A percentile compares a stretch with the other conserved stretches of the same genome.
phyloP scores from a whole-genome alignment of 37 sponge, comb jelly and placozoan species.

The Axinella damicornis region DNA sequence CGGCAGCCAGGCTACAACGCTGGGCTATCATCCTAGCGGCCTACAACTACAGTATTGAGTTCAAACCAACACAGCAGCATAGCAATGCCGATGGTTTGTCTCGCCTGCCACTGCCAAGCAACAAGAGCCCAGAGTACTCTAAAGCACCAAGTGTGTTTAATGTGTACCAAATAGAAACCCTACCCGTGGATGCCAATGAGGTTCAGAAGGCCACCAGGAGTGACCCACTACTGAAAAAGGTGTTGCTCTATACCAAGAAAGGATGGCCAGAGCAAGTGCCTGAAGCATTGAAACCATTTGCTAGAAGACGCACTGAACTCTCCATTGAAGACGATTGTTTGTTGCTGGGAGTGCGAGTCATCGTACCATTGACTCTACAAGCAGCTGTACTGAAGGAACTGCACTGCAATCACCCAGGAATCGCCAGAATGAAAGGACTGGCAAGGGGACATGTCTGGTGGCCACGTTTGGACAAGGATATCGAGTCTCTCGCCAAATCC shows the following conservation, averaged over 20 bases:
- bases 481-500: neutral
- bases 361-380: constrained; percentile 5
- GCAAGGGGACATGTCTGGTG: constrained; percentile 47
- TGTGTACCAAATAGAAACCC: neutral
- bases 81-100: constrained; percentile 49
- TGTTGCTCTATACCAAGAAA: neutral
- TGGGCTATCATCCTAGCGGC: constrained; percentile 28
- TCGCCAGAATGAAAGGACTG: constrained; percentile 19
- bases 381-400: neutral
- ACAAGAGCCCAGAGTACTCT: neutral
- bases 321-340: constrained; percentile 11
- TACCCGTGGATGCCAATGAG: neutral
- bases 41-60: constrained; percentile 19
- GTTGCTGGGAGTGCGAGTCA: constrained; percentile 20
- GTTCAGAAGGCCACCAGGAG: constrained; percentile 20
- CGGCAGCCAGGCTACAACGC: constrained; percentile 14
- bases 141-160: neutral
- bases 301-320: neutral
- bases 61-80: constrained; percentile 31
- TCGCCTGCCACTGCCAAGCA: constrained; percentile 2
- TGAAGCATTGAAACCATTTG: neutral
- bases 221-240: constrained; percentile 17
- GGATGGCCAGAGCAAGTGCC: neutral
- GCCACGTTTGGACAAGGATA: constrained; percentile 30
- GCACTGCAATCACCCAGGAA: constrained; percentile 26